phyloP scores from a whole-genome alignment of 2,113 vertebrate genomes.

The Micromys minutus region DNA sequence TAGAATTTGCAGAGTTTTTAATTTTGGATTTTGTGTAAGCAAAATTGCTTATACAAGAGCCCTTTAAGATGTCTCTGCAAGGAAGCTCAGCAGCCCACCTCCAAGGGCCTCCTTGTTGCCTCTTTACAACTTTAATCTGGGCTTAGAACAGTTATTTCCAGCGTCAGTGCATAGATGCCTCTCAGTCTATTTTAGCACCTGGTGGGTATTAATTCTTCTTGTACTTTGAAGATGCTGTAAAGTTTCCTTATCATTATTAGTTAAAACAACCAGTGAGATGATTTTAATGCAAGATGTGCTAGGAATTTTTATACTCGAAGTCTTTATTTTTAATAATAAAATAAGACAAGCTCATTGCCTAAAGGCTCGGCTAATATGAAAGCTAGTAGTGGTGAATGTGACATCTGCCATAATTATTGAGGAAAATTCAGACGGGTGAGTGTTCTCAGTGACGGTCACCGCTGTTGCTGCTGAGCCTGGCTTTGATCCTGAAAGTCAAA shows the following conservation, averaged over 20 bases:
- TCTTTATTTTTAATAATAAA: constrained; percentile 14
- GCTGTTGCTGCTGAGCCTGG: neutral
- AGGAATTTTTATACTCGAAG: constrained; percentile 15
- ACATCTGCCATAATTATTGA: neutral
- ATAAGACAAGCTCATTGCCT: neutral
- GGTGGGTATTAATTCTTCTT: constrained; percentile 16
- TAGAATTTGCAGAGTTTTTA: constrained; percentile 17
- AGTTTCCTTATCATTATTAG: neutral
- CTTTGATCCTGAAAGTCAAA: too few species aligned
- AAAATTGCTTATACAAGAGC: neutral
- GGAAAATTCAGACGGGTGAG: neutral
- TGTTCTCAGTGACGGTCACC: neutral
- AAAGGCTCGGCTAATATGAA: neutral
- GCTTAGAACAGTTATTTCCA: neutral
- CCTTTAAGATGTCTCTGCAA: constrained; percentile 1
- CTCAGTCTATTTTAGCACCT: constrained; percentile 13
- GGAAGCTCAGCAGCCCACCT: neutral
- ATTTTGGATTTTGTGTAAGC: neutral
- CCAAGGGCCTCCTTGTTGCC: neutral
- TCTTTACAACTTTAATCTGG: neutral
- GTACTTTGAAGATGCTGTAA: constrained; percentile 42
- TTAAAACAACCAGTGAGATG: constrained; percentile 33
- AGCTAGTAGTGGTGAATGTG: neutral
- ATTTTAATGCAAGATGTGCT: constrained; percentile 25
- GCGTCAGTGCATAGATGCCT: neutral